Percentiles rank a stretch among this genome's conserved stretches.
Conservation (phyloP, 2,888 invertebrate genomes). For the Mesorhabditis belari region DNA sequence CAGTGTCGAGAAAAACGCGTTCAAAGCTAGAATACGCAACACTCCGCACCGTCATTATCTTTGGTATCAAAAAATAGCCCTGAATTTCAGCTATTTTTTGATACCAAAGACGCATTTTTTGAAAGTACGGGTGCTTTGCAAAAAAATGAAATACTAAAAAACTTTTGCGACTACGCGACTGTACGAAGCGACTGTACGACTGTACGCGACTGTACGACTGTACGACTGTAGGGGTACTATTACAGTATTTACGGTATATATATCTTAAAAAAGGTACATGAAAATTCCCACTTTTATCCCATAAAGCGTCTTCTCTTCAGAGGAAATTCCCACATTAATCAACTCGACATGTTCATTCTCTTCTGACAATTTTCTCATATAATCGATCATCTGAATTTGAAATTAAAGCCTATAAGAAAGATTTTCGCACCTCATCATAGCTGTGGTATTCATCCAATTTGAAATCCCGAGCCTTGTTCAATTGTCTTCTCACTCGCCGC, state of each 20-base stretch:
- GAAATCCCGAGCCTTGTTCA: background rate
- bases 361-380: conserved; percentile 24
- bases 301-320: conserved; percentile 36
- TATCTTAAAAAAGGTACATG: background rate
- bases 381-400: conserved; percentile 36
- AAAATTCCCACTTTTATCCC: conserved; percentile 32
- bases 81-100: no score
- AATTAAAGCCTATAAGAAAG: background rate
- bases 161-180: no score
- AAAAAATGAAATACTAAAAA: no score
- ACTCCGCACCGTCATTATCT: no score
- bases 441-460: background rate
- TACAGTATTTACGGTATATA: no score
- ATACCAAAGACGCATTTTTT: no score
- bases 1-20: no score
- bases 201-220: no score
- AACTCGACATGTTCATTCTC: conserved; percentile 28
- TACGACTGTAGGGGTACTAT: no score
- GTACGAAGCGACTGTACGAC: no score
- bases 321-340: conserved; percentile 38
- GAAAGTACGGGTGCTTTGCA: no score
- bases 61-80: no score
- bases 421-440: background rate
- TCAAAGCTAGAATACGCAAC: background rate
- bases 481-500: conserved; percentile 16